Conservation (phyloP, 2,888 invertebrate genomes). For the Sinopyrophorus schimmeli region DNA sequence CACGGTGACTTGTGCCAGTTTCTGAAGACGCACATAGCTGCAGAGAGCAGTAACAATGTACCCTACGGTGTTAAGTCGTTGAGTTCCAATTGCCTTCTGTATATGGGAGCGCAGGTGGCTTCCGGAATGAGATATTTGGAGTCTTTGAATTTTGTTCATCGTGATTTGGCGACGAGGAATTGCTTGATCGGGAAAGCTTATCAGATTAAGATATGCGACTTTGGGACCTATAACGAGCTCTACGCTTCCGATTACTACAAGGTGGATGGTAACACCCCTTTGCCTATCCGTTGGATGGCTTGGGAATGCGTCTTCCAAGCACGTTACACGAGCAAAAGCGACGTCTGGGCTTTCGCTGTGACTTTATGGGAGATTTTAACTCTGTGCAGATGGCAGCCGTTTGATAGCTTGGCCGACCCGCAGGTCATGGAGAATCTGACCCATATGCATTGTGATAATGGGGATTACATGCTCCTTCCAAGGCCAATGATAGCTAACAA, state of each 20-base stretch:
- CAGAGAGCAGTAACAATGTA: constrained; percentile 63
- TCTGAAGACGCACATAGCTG: constrained; percentile 69
- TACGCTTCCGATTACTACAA: constrained; percentile 82
- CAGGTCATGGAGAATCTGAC: constrained; percentile 82
- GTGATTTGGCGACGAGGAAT: constrained; percentile 87
- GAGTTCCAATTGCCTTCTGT: constrained; percentile 75
- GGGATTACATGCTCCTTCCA: constrained; percentile 64
- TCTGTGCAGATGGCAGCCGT: constrained; percentile 76
- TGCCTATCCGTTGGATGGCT: constrained; percentile 89
- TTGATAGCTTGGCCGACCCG: constrained; percentile 72
- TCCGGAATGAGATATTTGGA: constrained; percentile 90
- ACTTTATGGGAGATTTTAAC: constrained; percentile 86
- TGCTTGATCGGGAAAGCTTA: constrained; percentile 83
- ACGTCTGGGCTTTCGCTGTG: constrained; percentile 90
- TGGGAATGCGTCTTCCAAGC: constrained; percentile 83
- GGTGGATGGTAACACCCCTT: constrained; percentile 73
- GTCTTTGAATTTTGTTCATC: constrained; percentile 86
- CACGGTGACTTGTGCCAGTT: constrained; percentile 83
- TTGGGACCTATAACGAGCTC: constrained; percentile 80
- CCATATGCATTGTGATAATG: constrained; percentile 67
- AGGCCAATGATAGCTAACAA: constrained; percentile 73
- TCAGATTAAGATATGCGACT: constrained; percentile 82
- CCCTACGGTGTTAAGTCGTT: constrained; percentile 65
- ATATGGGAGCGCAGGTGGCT: constrained; percentile 83
- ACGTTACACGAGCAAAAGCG: constrained; percentile 85